These are phyloP conservation scores for Hypercompe scribonia DNA, from an alignment of 2,888 invertebrate species.

Conservation along the genomic window DNA sequence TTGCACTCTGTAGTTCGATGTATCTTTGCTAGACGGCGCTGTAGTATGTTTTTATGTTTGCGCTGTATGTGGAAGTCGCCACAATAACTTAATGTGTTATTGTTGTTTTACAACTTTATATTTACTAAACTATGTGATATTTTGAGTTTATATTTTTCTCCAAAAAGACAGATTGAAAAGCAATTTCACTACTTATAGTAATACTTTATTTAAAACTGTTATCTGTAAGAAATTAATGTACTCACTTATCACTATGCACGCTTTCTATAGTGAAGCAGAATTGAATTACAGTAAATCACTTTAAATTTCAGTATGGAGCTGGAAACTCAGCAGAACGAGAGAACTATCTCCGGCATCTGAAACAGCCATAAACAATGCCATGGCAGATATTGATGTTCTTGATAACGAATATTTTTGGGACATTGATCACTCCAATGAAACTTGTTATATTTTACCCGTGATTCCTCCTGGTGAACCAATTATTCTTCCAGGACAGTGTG, in stretches of 20 bases:
- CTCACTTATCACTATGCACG: background rate
- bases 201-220: background rate
- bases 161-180: background rate
- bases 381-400: constrained; percentile 60
- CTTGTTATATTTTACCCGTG: constrained; percentile 73
- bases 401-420: constrained; percentile 65
- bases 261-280: background rate
- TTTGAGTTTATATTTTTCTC: background rate
- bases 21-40: too few species aligned
- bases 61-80: too few species aligned
- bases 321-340: constrained; percentile 73
- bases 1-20: too few species aligned
- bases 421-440: constrained; percentile 66
- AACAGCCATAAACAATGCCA: constrained; percentile 58
- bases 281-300: background rate
- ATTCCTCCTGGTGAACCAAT: constrained; percentile 65
- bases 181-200: background rate
- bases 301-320: constrained; percentile 71
- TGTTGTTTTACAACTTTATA: too few species aligned
- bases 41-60: too few species aligned
- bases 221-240: background rate
- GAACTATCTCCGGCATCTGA: constrained; percentile 50
- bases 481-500: constrained; percentile 70
- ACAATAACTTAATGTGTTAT: too few species aligned
- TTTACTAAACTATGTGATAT: background rate